Percentiles rank a stretch among this genome's conserved stretches.
These are phyloP conservation scores for Melinaea menophilus DNA, from an alignment of 2,888 invertebrate genomes.

Conservation along the genomic window DNA sequence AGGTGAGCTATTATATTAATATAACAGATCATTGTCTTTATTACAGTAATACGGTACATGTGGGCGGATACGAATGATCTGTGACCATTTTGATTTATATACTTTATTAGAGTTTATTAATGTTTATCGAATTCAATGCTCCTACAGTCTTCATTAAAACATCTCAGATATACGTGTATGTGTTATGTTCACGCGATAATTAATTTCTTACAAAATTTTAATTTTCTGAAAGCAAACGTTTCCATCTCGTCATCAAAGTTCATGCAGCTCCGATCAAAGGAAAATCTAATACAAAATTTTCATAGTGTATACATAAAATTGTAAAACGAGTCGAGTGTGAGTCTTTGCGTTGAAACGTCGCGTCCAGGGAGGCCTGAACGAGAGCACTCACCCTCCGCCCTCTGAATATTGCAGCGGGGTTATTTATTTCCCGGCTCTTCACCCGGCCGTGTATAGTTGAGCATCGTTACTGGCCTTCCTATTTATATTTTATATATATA, in stretches of 20 bases:
- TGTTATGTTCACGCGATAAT: too few relatives aligned
- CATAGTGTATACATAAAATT: neutral
- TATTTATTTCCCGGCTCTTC: constrained; percentile 18
- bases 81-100: too few relatives aligned
- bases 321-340: neutral
- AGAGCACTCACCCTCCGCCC: constrained; percentile 16
- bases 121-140: neutral
- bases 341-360: constrained; percentile 1
- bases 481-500: constrained; percentile 21
- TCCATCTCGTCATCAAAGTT: too few relatives aligned
- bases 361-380: constrained; percentile 17
- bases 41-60: too few relatives aligned
- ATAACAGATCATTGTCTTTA: too few relatives aligned
- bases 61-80: too few relatives aligned
- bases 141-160: too few relatives aligned
- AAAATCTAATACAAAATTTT: neutral
- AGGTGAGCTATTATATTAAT: constrained; percentile 54
- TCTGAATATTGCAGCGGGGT: constrained; percentile 12
- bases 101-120: too few relatives aligned
- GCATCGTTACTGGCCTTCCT: constrained; percentile 24
- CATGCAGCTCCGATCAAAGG: too few relatives aligned
- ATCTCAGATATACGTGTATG: too few relatives aligned
- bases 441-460: constrained; percentile 13
- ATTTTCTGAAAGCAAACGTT: too few relatives aligned
- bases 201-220: too few relatives aligned